Base-by-base conservation (phyloP, 2,888 invertebrate genomes). In the Caenorhabditis sulstoni region DNA sequence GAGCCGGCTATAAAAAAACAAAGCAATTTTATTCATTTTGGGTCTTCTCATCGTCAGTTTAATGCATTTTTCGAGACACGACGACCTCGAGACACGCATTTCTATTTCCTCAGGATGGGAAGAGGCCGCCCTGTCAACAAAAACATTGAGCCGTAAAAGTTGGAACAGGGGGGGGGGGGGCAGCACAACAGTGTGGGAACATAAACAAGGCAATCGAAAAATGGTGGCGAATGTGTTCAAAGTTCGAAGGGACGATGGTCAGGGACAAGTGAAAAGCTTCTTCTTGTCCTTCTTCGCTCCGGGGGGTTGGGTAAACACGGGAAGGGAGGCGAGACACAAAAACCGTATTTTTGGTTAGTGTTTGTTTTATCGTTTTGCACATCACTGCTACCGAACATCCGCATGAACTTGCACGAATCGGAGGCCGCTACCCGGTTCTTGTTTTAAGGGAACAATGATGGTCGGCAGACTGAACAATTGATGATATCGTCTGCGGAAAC, bases 311-410 rank as follows among this genome's bases (percentile, higher is more conserved):
- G 73, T 41, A 62, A 71, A 73, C 58, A 73, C 18, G 35, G 35
- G 49, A 44, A 35, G 41, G 49, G 52, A 64, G 23, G 44, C 47
- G 16, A 20, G 16, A 47, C 35, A 45, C 22, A 62, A 64, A 73
- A 73, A 73, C 73, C 58, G 64, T 73, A 64, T 73, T 73, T 73
- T 73, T 73, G 64, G 64, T 68, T 73, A 55, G 53, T 73, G 64
- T 73, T 73, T 73, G 73, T 64, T 73, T 58, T 64, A 73, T 50
- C 73, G 73, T 73, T 73, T 64, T 64, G 73, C 73, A 73, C 64
- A 73, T 73, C 64, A 71, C 70, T 68, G 59, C 68, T 68, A 53
- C 68, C 70, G 61, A 70, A 70, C 71, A 71, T 71, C 62, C 71
- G 62, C 55, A 71, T 61, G 70, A 71, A 71, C 70, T 71, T 39